These are phyloP conservation scores for Drosophila quinaria DNA, from an alignment of 2,888 invertebrate species.

Conservation along the genomic window DNA sequence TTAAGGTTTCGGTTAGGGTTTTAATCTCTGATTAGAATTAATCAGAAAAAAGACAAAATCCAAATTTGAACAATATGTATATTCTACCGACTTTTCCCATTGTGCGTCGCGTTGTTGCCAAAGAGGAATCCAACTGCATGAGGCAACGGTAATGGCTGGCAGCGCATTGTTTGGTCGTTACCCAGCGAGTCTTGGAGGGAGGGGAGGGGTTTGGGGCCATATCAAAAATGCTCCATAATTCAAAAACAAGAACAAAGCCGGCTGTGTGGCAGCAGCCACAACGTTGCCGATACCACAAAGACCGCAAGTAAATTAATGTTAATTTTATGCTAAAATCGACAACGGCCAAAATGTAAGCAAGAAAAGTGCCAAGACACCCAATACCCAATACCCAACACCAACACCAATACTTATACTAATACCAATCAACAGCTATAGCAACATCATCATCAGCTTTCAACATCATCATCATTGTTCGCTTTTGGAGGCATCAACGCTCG, in stretches of 20 bases:
- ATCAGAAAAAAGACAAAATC: too few relatives aligned
- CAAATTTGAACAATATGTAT: too few relatives aligned
- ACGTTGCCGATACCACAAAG: constrained; percentile 55
- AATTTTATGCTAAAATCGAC: constrained; percentile 79
- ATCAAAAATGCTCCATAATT: constrained; percentile 75
- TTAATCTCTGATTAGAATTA: too few relatives aligned
- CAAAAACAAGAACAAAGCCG: constrained; percentile 76
- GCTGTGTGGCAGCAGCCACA: constrained; percentile 35
- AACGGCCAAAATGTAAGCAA: constrained; percentile 63
- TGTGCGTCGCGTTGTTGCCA: constrained; percentile 26
- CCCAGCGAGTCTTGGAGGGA: constrained; percentile 54
- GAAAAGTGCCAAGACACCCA: constrained; percentile 59
- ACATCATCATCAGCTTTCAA: constrained; percentile 34
- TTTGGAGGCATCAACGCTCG: constrained; percentile 51
- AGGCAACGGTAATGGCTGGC: constrained; percentile 57
- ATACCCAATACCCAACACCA: constrained; percentile 13
- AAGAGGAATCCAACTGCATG: constrained; percentile 58
- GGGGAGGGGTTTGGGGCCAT: constrained; percentile 54
- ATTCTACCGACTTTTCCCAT: neutral
- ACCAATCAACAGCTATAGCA: constrained; percentile 59
- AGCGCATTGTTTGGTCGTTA: constrained; percentile 62
- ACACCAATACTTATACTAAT: constrained; percentile 28
- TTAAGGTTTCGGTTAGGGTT: too few relatives aligned
- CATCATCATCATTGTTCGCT: constrained; percentile 1
- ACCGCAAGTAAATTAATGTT: constrained; percentile 82